Conservation (phyloP, 2,113 vertebrate species). For the Oryzias melastigma region DNA sequence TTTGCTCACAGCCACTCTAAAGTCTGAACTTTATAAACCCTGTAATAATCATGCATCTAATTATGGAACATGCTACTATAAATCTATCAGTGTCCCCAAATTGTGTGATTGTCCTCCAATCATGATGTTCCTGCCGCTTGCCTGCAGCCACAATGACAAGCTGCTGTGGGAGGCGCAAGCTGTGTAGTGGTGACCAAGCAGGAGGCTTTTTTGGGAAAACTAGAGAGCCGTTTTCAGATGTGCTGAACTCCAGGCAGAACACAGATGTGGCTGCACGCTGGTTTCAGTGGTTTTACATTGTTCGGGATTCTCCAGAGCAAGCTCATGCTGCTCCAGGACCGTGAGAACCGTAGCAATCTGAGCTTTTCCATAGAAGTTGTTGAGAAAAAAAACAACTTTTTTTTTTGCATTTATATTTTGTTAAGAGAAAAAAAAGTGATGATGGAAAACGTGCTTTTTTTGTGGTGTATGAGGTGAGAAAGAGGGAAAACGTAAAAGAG, state of each 20-base stretch:
- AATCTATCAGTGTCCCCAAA: conserved; percentile 56
- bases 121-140: conserved; percentile 25
- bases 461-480: conserved; percentile 64
- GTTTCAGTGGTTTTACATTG: conserved; percentile 75
- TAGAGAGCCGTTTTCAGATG: conserved; percentile 39
- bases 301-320: conserved; percentile 70
- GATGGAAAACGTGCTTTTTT: conserved; percentile 39
- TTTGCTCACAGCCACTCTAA: conserved; percentile 45
- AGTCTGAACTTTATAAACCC: conserved; percentile 62
- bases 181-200: conserved; percentile 51
- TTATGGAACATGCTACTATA: conserved; percentile 75
- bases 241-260: conserved; percentile 61
- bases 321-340: conserved; percentile 66
- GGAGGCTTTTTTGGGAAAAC: conserved; percentile 67
- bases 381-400: conserved; percentile 31
- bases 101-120: conserved; percentile 57
- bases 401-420: conserved; percentile 38
- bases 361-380: conserved; percentile 42
- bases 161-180: conserved; percentile 39
- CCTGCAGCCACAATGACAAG: conserved; percentile 65
- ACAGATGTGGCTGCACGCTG: conserved; percentile 73
- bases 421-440: conserved; percentile 33
- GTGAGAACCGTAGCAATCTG: conserved; percentile 69
- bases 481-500: conserved; percentile 52
- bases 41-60: conserved; percentile 72